Evolutionary conservation across 2,888 invertebrate species (phyloP).

Genomic region (Gastracanthus pulcherrimus): DNA sequence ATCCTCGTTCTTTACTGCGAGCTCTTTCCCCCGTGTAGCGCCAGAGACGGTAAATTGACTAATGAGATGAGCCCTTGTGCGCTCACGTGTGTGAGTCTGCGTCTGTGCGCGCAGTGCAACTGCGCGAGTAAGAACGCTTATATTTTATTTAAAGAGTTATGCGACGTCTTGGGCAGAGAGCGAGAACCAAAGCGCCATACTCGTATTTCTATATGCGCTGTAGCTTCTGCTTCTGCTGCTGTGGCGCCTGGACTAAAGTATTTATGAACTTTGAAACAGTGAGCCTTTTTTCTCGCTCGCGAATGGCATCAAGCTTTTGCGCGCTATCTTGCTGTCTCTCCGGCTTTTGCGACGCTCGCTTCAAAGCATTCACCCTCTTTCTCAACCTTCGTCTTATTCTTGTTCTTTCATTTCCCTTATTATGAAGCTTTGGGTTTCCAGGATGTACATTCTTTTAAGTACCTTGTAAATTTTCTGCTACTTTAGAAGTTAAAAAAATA

Average conservation of each 20-base stretch:
- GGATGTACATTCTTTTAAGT: conserved; percentile 47
- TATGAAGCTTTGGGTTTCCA: conserved; percentile 41
- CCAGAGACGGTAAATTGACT: conserved; percentile 55
- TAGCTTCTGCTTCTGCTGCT: background rate
- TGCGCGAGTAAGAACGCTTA: conserved; percentile 31
- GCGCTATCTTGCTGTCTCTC: background rate
- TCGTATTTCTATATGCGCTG: background rate
- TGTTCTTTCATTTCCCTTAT: conserved; percentile 36
- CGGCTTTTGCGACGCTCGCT: conserved; percentile 6
- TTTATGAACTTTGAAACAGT: conserved; percentile 57
- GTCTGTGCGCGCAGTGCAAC: background rate
- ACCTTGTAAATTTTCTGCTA: conserved; percentile 51
- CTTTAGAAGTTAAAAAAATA: conserved; percentile 36
- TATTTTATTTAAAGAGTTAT: conserved; percentile 56
- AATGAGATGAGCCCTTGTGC: conserved; percentile 48
- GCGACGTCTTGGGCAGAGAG: conserved; percentile 37
- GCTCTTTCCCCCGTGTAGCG: background rate
- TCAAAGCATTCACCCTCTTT: conserved; percentile 33
- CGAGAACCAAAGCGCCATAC: conserved; percentile 25
- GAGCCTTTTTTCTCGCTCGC: conserved; percentile 42
- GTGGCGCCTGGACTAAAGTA: conserved; percentile 41
- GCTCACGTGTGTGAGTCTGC: background rate
- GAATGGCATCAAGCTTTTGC: conserved; percentile 16
- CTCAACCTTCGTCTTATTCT: background rate
- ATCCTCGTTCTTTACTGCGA: too few species aligned